Percentiles rank a stretch among this genome's conserved stretches.
Evolutionary conservation across 2,888 invertebrate species (phyloP).

Genomic region (Polydesmus complanatus): DNA sequence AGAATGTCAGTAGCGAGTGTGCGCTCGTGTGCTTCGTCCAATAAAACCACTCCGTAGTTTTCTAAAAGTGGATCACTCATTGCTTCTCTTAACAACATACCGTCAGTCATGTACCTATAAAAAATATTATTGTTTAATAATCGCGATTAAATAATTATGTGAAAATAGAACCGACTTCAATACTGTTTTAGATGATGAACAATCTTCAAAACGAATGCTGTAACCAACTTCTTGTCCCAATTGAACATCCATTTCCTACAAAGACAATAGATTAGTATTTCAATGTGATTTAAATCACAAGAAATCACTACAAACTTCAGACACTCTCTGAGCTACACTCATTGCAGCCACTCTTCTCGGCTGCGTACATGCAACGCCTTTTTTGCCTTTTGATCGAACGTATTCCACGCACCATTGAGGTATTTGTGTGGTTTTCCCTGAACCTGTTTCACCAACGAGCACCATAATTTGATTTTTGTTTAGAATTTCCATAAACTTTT

Average conservation of each 20-base stretch:
- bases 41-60: constrained; percentile 82
- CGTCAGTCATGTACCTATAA: constrained; percentile 96
- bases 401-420: constrained; percentile 89
- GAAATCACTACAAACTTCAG: no score
- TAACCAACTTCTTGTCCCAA: constrained; percentile 85
- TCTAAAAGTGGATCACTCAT: constrained; percentile 99
- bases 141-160: neutral
- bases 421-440: constrained; percentile 92
- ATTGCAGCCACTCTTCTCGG: constrained; percentile 96
- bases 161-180: constrained; percentile 52
- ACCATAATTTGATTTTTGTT: constrained; percentile 87
- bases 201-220: constrained; percentile 97
- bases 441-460: constrained; percentile 94
- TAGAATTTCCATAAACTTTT: constrained; percentile 89
- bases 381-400: constrained; percentile 48
- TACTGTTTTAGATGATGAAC: constrained; percentile 82
- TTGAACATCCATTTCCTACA: constrained; percentile 98
- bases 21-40: constrained; percentile 98
- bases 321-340: constrained; percentile 97
- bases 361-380: constrained; percentile 90
- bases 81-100: constrained; percentile 97
- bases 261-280: no score
- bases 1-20: constrained; percentile 96
- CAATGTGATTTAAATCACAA: no score
- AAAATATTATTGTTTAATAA: constrained; percentile 1